Conservation (phyloP, 2,797 vertebrate genomes). For the Brachyalestes nurse region DNA sequence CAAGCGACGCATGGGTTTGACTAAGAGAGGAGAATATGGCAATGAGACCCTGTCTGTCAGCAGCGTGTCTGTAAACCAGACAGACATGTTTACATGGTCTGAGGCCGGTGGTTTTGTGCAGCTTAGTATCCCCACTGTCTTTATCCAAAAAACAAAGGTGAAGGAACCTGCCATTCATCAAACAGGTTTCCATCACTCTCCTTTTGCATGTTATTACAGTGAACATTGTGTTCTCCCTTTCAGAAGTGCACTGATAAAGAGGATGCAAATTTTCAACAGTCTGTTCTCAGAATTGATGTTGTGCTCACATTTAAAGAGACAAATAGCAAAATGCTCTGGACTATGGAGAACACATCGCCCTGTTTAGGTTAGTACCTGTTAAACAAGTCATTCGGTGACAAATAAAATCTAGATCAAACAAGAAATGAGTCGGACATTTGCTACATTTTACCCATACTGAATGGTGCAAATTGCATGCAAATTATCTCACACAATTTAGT, state of each 20-base stretch:
- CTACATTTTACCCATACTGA: too few species aligned
- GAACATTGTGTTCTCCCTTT: not conserved
- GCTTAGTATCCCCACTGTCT: slow-evolving; percentile 59
- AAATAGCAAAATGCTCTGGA: slow-evolving; percentile 75
- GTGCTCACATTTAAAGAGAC: slow-evolving; percentile 76
- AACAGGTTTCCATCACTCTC: not conserved
- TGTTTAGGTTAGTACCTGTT: slow-evolving; percentile 70
- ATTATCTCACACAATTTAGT: too few species aligned
- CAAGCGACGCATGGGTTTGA: slow-evolving; percentile 73
- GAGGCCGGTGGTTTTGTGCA: slow-evolving; percentile 69
- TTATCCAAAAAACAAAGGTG: slow-evolving; percentile 71
- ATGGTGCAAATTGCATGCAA: too few species aligned
- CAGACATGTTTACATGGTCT: slow-evolving; percentile 61
- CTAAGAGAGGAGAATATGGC: slow-evolving; percentile 66
- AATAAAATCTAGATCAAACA: not conserved
- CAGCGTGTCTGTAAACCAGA: slow-evolving; percentile 65
- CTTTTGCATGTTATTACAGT: not conserved
- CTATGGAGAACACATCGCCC: slow-evolving; percentile 75
- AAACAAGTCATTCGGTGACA: not conserved
- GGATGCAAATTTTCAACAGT: slow-evolving; percentile 60
- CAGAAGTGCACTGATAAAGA: slow-evolving; percentile 64
- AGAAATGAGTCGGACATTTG: not conserved
- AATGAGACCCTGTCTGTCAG: slow-evolving; percentile 65
- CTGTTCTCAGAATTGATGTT: slow-evolving; percentile 73
- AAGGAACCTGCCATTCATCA: slow-evolving; percentile 24